Percentiles rank a stretch among this genome's conserved stretches.
These are phyloP conservation scores for Macropis europaea DNA, from an alignment of 2,888 invertebrate genomes.

Conservation along the genomic window DNA sequence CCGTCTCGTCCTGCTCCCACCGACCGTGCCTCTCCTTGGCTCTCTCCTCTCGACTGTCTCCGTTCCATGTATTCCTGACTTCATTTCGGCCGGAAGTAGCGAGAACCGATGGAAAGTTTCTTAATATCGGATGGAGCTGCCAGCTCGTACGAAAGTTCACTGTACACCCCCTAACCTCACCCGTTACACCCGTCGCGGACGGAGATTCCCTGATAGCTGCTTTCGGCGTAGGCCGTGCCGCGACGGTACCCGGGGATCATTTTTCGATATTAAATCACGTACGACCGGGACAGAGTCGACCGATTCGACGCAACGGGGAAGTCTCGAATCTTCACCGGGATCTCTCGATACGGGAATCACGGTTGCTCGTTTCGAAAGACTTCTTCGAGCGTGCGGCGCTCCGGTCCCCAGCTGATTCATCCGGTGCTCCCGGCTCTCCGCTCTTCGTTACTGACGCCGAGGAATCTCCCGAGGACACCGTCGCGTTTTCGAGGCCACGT, in stretches of 20 bases:
- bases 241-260: constrained; percentile 16
- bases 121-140: constrained; percentile 72
- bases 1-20: constrained; percentile 8
- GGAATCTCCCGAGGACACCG: neutral
- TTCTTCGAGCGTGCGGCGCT: neutral
- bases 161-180: constrained; percentile 7
- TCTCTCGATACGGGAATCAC: neutral
- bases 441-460: constrained; percentile 16
- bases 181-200: constrained; percentile 4
- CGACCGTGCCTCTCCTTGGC: neutral
- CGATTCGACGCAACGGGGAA: neutral
- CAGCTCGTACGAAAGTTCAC: constrained; percentile 57
- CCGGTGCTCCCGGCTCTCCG: neutral
- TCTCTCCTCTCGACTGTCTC: constrained; percentile 13
- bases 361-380: neutral
- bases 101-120: constrained; percentile 74
- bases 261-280: constrained; percentile 37
- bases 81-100: constrained; percentile 59
- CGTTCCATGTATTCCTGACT: constrained; percentile 45
- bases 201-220: neutral
- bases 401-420: neutral
- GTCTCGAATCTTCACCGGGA: neutral
- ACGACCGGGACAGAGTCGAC: neutral
- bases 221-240: neutral
- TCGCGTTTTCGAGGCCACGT: neutral